A percentile compares a stretch with the other conserved stretches of the same genome.
Conservation (phyloP, 2,797 vertebrate genomes). For the Acipenser oxyrinchus region DNA sequence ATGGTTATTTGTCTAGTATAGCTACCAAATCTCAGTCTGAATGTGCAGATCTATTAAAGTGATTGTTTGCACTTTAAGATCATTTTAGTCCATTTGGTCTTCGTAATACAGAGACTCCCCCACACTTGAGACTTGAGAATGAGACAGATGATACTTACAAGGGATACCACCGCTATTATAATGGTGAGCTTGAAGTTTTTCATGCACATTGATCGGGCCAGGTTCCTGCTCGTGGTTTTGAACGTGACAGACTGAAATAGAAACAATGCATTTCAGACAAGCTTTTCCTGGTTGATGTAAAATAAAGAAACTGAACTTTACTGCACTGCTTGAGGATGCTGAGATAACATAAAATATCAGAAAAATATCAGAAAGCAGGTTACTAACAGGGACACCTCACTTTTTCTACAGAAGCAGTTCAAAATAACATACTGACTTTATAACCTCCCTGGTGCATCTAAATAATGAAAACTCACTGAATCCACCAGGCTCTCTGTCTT, state of each 20-base stretch:
- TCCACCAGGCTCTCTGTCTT: constrained; percentile 97
- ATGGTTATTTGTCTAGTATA: background rate
- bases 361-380: constrained; percentile 6
- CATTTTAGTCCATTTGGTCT: constrained; percentile 6
- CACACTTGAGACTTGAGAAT: background rate
- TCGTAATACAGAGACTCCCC: background rate
- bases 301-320: no score
- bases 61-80: background rate
- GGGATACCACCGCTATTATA: constrained; percentile 70
- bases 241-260: constrained; percentile 84
- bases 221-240: constrained; percentile 95
- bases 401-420: background rate
- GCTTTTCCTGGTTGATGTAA: no score
- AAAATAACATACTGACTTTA: background rate
- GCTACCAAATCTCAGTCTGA: constrained; percentile 2
- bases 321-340: no score
- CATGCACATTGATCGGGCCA: constrained; percentile 96
- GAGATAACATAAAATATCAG: background rate
- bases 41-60: constrained; percentile 6
- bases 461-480: constrained; percentile 68
- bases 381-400: background rate
- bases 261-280: constrained; percentile 6
- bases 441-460: background rate
- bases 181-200: constrained; percentile 95
- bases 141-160: constrained; percentile 65